A percentile compares a stretch with the other conserved stretches of the same genome.
Conservation (phyloP, 1,140 invertebrate genomes). For the Pseudachorutes palmiensis region DNA sequence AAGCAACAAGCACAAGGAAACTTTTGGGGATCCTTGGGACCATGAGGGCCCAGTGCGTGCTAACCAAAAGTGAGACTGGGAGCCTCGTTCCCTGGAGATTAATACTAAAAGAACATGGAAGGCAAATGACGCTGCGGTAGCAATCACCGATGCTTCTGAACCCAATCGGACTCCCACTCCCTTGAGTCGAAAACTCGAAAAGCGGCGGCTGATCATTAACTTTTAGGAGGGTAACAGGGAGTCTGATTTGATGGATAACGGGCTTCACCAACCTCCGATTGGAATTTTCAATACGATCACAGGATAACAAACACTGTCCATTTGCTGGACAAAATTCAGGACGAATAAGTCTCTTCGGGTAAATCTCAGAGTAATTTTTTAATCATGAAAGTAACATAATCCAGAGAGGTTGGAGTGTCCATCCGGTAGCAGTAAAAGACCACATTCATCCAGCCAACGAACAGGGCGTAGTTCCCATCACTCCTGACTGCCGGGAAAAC, state of each 20-base stretch:
- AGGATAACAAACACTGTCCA: constrained; percentile 53
- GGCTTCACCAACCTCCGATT: constrained; percentile 47
- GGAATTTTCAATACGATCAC: constrained; percentile 52
- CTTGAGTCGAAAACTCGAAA: constrained; percentile 57
- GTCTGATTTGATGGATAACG: constrained; percentile 47
- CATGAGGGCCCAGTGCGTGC: no score
- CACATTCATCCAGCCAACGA: constrained; percentile 53
- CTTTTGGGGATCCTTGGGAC: no score
- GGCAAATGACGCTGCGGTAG: constrained; percentile 65
- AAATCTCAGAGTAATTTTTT: constrained; percentile 66
- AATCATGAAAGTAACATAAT: constrained; percentile 60
- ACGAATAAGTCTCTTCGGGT: constrained; percentile 55
- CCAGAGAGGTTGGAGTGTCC: constrained; percentile 54
- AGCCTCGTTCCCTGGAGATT: constrained; percentile 68
- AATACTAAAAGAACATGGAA: constrained; percentile 72
- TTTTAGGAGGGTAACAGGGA: constrained; percentile 50
- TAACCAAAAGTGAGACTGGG: constrained; percentile 50
- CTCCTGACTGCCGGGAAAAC: neutral
- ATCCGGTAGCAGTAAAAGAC: constrained; percentile 68
- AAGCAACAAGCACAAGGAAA: no score
- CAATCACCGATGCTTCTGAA: constrained; percentile 79
- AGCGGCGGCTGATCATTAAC: constrained; percentile 58
- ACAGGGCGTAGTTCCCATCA: constrained; percentile 60
- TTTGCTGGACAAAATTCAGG: constrained; percentile 58
- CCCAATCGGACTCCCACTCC: constrained; percentile 44